phyloP scores from a whole-genome alignment of 2,888 invertebrate species.

The Amiota minor region DNA sequence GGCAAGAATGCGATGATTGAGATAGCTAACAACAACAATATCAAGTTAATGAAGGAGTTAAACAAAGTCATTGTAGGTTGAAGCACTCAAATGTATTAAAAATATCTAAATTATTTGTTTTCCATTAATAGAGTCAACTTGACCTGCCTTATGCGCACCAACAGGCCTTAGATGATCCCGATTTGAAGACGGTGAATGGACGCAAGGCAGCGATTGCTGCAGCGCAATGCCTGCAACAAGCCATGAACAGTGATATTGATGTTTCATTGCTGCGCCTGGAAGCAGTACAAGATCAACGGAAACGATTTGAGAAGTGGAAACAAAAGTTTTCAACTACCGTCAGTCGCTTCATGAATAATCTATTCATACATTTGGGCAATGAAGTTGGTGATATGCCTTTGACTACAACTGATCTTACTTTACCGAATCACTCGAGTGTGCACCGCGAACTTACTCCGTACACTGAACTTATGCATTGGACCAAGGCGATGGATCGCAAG shows the following conservation, averaged over 20 bases:
- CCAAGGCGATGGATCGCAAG: constrained; percentile 88
- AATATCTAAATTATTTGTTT: constrained; percentile 35
- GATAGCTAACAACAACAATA: constrained; percentile 89
- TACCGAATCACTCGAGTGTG: constrained; percentile 85
- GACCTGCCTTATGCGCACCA: constrained; percentile 81
- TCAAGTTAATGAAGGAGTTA: constrained; percentile 84
- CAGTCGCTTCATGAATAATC: constrained; percentile 92
- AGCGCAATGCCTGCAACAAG: constrained; percentile 82
- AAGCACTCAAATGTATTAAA: neutral
- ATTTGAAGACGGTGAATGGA: constrained; percentile 79
- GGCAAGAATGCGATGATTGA: constrained; percentile 91
- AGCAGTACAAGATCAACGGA: constrained; percentile 87
- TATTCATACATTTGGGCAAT: constrained; percentile 93
- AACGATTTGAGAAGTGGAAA: constrained; percentile 84
- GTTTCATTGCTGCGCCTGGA: constrained; percentile 79
- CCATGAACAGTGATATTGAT: constrained; percentile 81
- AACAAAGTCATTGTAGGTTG: constrained; percentile 82
- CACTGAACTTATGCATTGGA: constrained; percentile 92
- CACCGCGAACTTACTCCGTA: constrained; percentile 91
- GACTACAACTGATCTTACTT: constrained; percentile 75
- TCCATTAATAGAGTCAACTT: constrained; percentile 76
- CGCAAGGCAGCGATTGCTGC: constrained; percentile 80
- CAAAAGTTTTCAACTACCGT: constrained; percentile 87
- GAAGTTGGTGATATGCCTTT: constrained; percentile 78
- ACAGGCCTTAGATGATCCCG: constrained; percentile 81